Conservation (phyloP, 2,113 vertebrate genomes). For the Corythornis vintsioides region DNA sequence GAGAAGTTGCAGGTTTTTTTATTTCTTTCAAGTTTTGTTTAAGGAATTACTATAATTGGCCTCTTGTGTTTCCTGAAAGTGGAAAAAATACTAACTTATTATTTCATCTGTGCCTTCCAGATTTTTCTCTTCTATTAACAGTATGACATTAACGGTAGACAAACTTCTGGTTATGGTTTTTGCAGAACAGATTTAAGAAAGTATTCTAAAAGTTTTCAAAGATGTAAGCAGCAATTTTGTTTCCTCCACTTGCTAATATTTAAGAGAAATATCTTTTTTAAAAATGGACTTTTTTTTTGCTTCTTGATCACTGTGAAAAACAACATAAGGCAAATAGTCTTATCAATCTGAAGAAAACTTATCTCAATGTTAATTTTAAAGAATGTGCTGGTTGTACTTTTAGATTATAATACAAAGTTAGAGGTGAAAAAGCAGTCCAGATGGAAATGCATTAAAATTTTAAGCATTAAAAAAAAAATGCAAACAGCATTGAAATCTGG, state of each 20-base stretch:
- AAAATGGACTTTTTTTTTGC: not conserved
- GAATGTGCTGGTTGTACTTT: not conserved
- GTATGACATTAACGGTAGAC: not conserved
- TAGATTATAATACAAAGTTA: not conserved
- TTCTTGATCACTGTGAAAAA: not conserved
- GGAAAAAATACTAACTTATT: not conserved
- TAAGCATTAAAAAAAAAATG: not conserved
- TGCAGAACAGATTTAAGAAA: not conserved
- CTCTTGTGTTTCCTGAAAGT: not conserved
- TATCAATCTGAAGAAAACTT: not conserved
- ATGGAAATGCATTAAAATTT: not conserved
- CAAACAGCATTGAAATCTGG: not conserved
- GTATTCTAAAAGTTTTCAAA: not conserved
- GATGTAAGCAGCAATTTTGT: not conserved
- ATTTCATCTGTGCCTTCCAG: slow-evolving; percentile 6
- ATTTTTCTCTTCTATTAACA: not conserved
- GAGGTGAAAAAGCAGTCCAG: not conserved
- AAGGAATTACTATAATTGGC: not conserved
- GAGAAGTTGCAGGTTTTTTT: not conserved
- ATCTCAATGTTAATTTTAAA: not conserved
- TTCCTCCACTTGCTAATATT: not conserved
- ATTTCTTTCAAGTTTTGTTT: not conserved
- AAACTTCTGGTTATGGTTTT: not conserved
- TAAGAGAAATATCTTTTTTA: not conserved
- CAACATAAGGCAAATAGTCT: not conserved